Percentiles rank a stretch among this genome's conserved stretches.
Evolutionary conservation across 2,113 vertebrate species (phyloP).

Genomic region (Corythoichthys haematopterus): DNA sequence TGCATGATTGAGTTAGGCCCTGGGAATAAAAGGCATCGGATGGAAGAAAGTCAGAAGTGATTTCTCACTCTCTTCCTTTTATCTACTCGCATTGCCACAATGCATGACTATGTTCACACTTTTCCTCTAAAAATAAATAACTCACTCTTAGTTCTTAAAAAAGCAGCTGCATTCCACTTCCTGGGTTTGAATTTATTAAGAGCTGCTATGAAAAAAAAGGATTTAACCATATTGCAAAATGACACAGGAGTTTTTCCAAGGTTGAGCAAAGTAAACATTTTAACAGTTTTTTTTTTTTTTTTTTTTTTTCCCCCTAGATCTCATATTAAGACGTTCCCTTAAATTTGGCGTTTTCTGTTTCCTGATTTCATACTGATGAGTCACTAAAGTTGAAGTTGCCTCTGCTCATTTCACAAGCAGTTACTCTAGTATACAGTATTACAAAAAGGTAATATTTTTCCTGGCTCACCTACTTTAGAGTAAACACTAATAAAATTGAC

Average conservation of each 20-base stretch:
- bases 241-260: slow-evolving; percentile 3
- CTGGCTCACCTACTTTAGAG: neutral
- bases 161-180: neutral
- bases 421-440: slow-evolving; percentile 10
- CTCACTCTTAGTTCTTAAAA: neutral
- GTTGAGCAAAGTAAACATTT: slow-evolving; percentile 4
- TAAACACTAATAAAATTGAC: slow-evolving; percentile 22
- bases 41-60: slow-evolving; percentile 39
- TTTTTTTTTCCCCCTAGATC: too few relatives aligned
- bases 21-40: slow-evolving; percentile 23
- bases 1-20: slow-evolving; percentile 27
- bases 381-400: neutral
- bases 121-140: neutral
- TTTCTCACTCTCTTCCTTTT: slow-evolving; percentile 36
- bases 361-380: neutral
- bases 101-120: slow-evolving; percentile 13
- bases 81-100: slow-evolving; percentile 29
- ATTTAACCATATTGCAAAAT: slow-evolving; percentile 4
- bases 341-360: neutral
- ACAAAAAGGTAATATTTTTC: slow-evolving; percentile 15
- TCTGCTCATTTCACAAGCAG: neutral
- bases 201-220: neutral
- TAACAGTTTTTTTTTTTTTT: neutral
- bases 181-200: neutral
- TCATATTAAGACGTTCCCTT: neutral